Evolutionary conservation across 2,113 vertebrate genomes (phyloP).

Genomic region (Cacatua alba): DNA sequence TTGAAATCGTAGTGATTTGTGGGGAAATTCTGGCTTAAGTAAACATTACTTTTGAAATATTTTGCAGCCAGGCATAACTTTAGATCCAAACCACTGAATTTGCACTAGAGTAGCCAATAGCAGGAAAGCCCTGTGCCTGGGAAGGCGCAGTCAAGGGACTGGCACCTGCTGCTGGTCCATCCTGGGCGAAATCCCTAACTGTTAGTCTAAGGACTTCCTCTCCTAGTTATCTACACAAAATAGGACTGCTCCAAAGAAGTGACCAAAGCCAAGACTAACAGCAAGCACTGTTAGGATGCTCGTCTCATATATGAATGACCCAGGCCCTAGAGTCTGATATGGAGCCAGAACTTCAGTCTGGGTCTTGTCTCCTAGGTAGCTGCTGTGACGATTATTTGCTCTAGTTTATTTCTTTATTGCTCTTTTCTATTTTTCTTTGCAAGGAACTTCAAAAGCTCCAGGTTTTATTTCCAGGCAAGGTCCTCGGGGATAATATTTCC

Average conservation of each 20-base stretch:
- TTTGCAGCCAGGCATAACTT: neutral
- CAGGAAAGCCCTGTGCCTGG: neutral
- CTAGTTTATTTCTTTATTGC: neutral
- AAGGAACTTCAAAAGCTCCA: slow-evolving; percentile 46
- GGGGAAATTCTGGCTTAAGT: neutral
- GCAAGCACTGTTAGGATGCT: neutral
- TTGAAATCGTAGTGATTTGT: neutral
- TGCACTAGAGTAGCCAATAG: neutral
- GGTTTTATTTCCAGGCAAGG: slow-evolving; percentile 33
- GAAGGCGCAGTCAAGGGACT: neutral
- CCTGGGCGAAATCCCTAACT: neutral
- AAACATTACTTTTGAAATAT: slow-evolving; percentile 2
- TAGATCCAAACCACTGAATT: neutral
- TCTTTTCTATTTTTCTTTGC: neutral
- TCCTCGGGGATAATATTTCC: slow-evolving; percentile 50
- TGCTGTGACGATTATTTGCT: neutral
- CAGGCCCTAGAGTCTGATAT: neutral
- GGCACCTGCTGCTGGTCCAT: neutral
- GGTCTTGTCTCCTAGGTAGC: neutral
- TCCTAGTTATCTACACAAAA: neutral
- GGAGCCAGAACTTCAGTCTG: neutral
- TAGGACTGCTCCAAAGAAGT: neutral
- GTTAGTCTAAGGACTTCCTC: neutral
- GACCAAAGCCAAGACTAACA: neutral
- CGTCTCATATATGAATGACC: rapidly evolving